phyloP scores from a whole-genome alignment of 2,888 invertebrate genomes.

The Melieria picta region DNA sequence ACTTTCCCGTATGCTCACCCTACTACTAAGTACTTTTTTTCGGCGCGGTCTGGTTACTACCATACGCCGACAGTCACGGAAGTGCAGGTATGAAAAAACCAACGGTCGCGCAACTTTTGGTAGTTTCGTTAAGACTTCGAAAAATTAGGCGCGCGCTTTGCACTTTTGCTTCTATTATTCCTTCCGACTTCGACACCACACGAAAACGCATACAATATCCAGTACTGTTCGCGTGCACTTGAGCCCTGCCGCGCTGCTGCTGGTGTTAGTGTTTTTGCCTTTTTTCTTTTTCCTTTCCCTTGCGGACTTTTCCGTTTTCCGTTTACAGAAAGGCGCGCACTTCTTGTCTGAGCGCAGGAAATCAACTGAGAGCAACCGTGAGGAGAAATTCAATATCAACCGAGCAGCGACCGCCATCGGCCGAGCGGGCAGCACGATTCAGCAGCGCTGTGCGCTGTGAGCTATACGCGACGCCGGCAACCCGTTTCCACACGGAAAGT shows the following conservation, averaged over 20 bases:
- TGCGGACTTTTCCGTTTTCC: too few relatives aligned
- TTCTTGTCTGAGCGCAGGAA: constrained; percentile 27
- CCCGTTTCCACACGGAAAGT: too few relatives aligned
- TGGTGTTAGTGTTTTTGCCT: too few relatives aligned
- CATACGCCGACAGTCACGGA: not conserved
- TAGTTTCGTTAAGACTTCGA: constrained; percentile 5
- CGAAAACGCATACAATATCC: not conserved
- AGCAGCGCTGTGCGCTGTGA: too few relatives aligned
- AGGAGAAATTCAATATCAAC: constrained; percentile 11
- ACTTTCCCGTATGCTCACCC: too few relatives aligned
- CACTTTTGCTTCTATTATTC: constrained; percentile 16
- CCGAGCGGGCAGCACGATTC: constrained; percentile 5
- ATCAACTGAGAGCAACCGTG: constrained; percentile 24
- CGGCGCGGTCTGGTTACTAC: too few relatives aligned
- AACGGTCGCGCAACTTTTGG: not conserved
- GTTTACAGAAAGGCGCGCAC: constrained; percentile 29
- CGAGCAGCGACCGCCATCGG: constrained; percentile 10
- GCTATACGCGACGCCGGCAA: too few relatives aligned
- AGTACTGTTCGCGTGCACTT: too few relatives aligned
- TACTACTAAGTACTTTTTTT: too few relatives aligned
- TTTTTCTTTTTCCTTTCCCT: too few relatives aligned
- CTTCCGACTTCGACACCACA: not conserved
- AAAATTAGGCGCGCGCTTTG: constrained; percentile 22
- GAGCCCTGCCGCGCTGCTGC: too few relatives aligned
- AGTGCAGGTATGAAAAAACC: not conserved